Conservation (phyloP, 2,113 vertebrate species). For the Monopterus albus region DNA sequence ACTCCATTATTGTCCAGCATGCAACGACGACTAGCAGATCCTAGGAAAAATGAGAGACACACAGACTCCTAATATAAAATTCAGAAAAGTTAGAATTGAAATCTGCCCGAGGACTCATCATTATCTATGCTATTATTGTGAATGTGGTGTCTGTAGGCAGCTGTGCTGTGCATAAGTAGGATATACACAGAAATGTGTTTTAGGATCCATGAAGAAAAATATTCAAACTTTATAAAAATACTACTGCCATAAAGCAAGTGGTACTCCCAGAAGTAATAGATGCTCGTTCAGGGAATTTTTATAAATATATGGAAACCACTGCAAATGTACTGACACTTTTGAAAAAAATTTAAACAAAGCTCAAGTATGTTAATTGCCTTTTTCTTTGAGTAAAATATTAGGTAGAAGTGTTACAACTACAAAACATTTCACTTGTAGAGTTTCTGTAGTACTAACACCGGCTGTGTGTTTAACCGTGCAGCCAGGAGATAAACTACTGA, state of each 20-base stretch:
- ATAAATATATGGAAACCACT: not conserved
- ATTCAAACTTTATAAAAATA: not conserved
- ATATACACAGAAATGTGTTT: not conserved
- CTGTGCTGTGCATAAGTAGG: not conserved
- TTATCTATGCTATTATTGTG: not conserved
- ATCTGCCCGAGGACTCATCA: not conserved
- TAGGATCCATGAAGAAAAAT: not conserved
- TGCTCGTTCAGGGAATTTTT: not conserved
- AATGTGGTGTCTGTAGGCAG: not conserved
- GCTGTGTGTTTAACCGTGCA: slow-evolving; percentile 11
- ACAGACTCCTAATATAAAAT: not conserved
- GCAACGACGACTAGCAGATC: slow-evolving; percentile 98
- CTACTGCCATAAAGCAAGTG: not conserved
- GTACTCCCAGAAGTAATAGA: no score
- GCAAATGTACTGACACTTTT: not conserved
- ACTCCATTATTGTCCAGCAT: slow-evolving; percentile 96
- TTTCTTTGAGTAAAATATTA: not conserved
- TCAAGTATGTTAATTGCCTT: not conserved
- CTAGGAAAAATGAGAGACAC: slow-evolving; percentile 70
- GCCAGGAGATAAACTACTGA: slow-evolving; percentile 1
- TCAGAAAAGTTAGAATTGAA: not conserved
- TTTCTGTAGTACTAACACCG: slow-evolving; percentile 2
- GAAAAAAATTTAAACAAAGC: not conserved
- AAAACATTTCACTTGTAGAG: slow-evolving; percentile 1
- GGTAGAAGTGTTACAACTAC: not conserved